Evolutionary conservation across 2,113 vertebrate species (phyloP).

Genomic region (Pangasianodon gigas): DNA sequence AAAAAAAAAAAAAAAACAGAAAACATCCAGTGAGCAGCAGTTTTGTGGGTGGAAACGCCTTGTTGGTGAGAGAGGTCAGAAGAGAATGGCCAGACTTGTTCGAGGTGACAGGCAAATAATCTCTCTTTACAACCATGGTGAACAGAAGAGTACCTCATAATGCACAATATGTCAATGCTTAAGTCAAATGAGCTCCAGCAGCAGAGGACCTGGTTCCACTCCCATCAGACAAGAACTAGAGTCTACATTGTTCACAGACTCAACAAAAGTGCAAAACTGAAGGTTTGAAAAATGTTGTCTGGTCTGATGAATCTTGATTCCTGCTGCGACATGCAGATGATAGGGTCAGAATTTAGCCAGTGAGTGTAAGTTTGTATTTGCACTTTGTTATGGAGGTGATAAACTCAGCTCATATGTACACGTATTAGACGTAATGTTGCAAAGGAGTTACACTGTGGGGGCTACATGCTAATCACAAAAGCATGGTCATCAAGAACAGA

Average conservation of each 20-base stretch:
- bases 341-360: not conserved
- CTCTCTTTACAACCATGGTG: not conserved
- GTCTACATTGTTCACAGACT: not conserved
- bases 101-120: not conserved
- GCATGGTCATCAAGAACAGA: not conserved
- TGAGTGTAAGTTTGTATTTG: not conserved
- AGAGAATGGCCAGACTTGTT: not conserved
- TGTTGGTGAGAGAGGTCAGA: not conserved
- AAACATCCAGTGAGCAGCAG: not conserved
- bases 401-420: not conserved
- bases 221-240: not conserved
- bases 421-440: not conserved
- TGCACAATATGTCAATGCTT: not conserved
- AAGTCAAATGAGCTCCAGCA: not conserved
- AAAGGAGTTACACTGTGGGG: not conserved
- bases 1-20: too few species aligned
- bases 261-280: not conserved
- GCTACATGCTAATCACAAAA: not conserved
- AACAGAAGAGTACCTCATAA: not conserved
- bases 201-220: not conserved
- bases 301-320: not conserved
- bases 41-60: not conserved
- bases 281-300: not conserved
- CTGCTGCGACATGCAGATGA: not conserved
- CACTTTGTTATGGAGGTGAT: not conserved